Base-by-base conservation (phyloP, 2,888 invertebrate species). In the Platerodrilus igneus region DNA sequence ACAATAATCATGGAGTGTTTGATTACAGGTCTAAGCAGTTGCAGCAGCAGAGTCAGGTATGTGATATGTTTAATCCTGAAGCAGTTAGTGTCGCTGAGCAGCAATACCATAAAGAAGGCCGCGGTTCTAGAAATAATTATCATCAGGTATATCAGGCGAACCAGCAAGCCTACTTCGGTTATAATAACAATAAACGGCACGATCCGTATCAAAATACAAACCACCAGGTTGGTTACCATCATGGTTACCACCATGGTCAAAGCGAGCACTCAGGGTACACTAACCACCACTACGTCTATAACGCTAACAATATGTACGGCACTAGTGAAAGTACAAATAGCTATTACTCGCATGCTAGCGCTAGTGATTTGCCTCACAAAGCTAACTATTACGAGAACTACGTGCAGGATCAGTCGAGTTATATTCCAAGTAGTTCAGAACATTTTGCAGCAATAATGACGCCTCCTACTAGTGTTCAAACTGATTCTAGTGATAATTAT, bases 401-500 rank as follows among this genome's bases (percentile, higher is more conserved):
- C 67, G 70, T 65, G 26, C 79, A 67, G 63, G 78, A 69, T 55
- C 76, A 65, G 56, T 74, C 63, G 7, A 57, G 42, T 36, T 65
- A 63, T 53, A 73, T 72, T 47, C 68, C 72, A 3, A 69, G n/a
- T n/a, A n/a, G n/a, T n/a, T n/a, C 73, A n/a, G 70, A 73, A 40
- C 65, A 69, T 14, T 65, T 67, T 43, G 69, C 75, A 0, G 71
- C 71, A 2, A 71, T 77, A 16, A 78, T 78, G 70, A 77, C 79
- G 6, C 77, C 79, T 4, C 78, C 79, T 0, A 71, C 73, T 25
- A 75, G 71, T 55, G 71, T 71, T 22, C 73, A 72, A 50, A 72
- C 73, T 2, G 83, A 82, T 51, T 75, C 77, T 47, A 74, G 70
- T 44, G 83, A 83, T 41, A 75, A 75, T 45, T 84, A 83, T 63